Evolutionary conservation across 2,113 vertebrate genomes (phyloP).

Genomic region (Pogonocichla stellata): DNA sequence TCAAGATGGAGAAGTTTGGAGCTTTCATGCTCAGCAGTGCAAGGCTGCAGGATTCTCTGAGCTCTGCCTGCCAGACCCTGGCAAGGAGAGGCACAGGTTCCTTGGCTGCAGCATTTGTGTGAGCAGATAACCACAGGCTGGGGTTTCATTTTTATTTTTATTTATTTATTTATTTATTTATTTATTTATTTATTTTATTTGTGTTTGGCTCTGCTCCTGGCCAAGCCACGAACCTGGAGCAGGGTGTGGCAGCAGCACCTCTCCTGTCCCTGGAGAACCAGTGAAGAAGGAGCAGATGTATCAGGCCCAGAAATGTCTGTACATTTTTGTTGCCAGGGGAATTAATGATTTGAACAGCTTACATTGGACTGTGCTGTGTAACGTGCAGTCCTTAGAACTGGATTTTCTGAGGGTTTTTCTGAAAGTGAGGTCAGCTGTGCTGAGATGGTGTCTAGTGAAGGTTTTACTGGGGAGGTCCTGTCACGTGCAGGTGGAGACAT

Average conservation of each 20-base stretch:
- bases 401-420: background rate
- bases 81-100: background rate
- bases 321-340: background rate
- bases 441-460: background rate
- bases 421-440: background rate
- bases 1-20: constrained; percentile 21
- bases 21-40: background rate
- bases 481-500: background rate
- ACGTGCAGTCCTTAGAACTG: background rate
- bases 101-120: background rate
- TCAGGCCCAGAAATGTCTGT: background rate
- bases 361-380: background rate
- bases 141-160: too few species aligned
- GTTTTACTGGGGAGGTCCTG: background rate
- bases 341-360: background rate
- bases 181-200: fast-evolving
- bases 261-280: background rate
- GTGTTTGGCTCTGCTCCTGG: background rate
- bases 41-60: background rate
- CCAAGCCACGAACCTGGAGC: background rate
- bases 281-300: background rate
- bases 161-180: too few species aligned
- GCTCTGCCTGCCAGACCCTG: background rate
- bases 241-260: background rate
- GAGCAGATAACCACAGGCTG: background rate